These are phyloP conservation scores for Pissodes strobi DNA, from an alignment of 1,140 invertebrate species.

Conservation along the genomic window DNA sequence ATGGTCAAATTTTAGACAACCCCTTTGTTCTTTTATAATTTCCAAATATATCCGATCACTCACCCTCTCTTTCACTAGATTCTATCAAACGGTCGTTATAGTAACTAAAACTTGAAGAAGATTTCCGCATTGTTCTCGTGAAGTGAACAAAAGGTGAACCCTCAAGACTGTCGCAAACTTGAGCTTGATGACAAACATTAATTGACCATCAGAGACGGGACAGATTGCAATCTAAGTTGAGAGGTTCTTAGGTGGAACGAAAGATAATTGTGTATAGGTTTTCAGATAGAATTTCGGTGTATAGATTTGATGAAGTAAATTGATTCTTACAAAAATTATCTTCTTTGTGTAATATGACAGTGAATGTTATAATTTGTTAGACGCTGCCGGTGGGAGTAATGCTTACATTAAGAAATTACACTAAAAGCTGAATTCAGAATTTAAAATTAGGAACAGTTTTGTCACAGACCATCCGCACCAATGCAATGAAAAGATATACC, in stretches of 20 bases:
- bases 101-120: slow-evolving; percentile 14
- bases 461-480: too few relatives aligned
- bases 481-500: too few relatives aligned
- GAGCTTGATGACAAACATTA: slow-evolving; percentile 26
- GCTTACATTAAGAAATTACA: too few relatives aligned
- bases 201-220: slow-evolving; percentile 26
- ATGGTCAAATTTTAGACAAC: too few relatives aligned
- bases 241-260: background rate
- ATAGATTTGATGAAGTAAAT: background rate
- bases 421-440: too few relatives aligned
- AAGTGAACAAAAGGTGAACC: slow-evolving; percentile 27
- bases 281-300: background rate
- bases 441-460: too few relatives aligned
- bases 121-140: slow-evolving; percentile 11
- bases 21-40: too few relatives aligned
- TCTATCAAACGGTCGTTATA: slow-evolving; percentile 20
- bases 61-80: background rate
- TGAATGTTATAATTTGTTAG: too few relatives aligned
- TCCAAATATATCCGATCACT: too few relatives aligned
- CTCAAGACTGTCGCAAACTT: slow-evolving; percentile 12
- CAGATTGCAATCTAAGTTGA: slow-evolving; percentile 25
- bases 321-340: too few relatives aligned
- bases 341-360: too few relatives aligned
- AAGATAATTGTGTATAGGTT: slow-evolving; percentile 12
- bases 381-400: too few relatives aligned